Evolutionary conservation across 2,888 invertebrate genomes (phyloP).

Genomic region (Pteria penguin): DNA sequence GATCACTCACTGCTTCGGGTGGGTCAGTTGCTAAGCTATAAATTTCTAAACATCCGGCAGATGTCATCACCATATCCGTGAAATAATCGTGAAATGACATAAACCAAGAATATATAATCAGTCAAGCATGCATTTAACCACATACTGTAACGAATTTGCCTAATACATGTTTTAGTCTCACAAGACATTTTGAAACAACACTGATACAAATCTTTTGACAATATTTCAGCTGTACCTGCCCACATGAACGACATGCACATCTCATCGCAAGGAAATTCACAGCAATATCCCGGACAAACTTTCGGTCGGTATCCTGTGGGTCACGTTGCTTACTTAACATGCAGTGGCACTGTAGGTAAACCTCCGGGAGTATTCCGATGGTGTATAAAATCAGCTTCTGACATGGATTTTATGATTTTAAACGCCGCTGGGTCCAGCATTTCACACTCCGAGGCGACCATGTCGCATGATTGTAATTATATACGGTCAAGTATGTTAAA

Average conservation of each 20-base stretch:
- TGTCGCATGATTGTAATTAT: slow-evolving; percentile 3
- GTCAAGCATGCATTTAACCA: too few species aligned
- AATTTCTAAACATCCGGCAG: too few species aligned
- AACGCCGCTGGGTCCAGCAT: background rate
- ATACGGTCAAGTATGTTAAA: background rate
- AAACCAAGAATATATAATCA: too few species aligned
- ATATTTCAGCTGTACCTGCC: background rate
- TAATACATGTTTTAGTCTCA: too few species aligned
- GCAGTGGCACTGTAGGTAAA: slow-evolving; percentile 16
- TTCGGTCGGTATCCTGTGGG: background rate
- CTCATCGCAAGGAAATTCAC: background rate
- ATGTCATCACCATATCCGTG: too few species aligned
- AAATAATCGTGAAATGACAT: too few species aligned
- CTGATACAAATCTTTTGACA: too few species aligned
- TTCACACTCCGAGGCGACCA: slow-evolving; percentile 1
- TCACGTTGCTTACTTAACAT: background rate
- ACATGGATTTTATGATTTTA: background rate
- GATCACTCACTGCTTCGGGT: too few species aligned
- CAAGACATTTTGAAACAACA: too few species aligned
- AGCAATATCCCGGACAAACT: background rate
- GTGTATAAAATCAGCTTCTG: slow-evolving; percentile 7
- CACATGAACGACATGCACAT: background rate
- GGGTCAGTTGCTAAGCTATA: too few species aligned
- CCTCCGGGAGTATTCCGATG: slow-evolving; percentile 14
- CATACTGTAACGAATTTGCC: too few species aligned